Evolutionary conservation across 2,888 invertebrate genomes (phyloP), one percentile per base, ranked within the genome.

Genomic region (Cryptus viduatorius): DNA sequence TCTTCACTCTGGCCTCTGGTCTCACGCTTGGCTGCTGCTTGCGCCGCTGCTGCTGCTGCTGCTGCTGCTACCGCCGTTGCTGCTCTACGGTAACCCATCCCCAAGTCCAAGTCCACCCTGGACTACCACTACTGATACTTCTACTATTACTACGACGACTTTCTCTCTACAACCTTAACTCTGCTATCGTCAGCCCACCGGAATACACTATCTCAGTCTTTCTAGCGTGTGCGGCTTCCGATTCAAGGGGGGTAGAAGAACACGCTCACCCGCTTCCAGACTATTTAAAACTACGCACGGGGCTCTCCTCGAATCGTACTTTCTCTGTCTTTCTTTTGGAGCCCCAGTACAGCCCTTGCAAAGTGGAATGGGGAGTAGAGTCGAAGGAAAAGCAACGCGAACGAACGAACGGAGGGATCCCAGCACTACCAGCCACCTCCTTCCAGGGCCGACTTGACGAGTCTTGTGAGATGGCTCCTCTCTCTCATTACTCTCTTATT

Each of bases 281-380:
- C 92, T 92, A 93, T 93, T 93, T 93, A 93, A 93, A 93, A 93
- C 91, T 92, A 92, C 91, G 92, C 92, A 91, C 90, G 90, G 82
- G 79, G 87, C 86, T 68, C 79, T 68, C 85, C 84, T 82, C 31
- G 44, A 46, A 5, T 37, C 61, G 16, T 50, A 65, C 59, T 75
- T 61, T 50, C 72, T 59, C 50, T n/a, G 65, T 77, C 77, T 86
- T 79, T 75, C 73, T 83, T 79, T 71, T 64, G 79, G 50, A 81
- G 71, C 59, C 76, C 72, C 37, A 46, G 77, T 71, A 72, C 72
- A 46, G 79, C 81, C 73, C 80, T 81, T 79, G 75, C 79, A 42
- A 82, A 53, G 71, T 72, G 65, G 61, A 81, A 79, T 65, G 81
- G 79, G 85, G 44, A 73, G 69, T 75, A 37, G 75, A 82, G 84